Evolutionary conservation across 2,113 vertebrate genomes (phyloP).

Genomic region (Passer domesticus): DNA sequence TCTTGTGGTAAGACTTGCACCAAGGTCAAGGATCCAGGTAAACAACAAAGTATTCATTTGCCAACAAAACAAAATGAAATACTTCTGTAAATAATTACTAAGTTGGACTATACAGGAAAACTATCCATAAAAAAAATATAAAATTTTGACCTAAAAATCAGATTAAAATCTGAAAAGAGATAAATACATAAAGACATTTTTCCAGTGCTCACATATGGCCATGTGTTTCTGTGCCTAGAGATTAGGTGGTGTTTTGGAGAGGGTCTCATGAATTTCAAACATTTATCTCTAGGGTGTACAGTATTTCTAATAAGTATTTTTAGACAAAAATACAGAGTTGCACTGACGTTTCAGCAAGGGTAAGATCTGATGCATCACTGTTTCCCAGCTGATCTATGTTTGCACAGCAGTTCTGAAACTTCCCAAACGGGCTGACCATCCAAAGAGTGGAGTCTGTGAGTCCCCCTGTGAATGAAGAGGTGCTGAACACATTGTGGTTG

Average conservation of each 20-base stretch:
- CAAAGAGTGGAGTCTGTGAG: not conserved
- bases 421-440: not conserved
- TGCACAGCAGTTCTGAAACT: not conserved
- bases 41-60: not conserved
- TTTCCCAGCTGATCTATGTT: not conserved
- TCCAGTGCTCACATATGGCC: not conserved
- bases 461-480: not conserved
- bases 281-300: not conserved
- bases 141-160: not conserved
- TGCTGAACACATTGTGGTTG: not conserved
- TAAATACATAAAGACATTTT: not conserved
- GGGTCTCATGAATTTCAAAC: rapidly evolving
- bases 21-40: not conserved
- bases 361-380: not conserved
- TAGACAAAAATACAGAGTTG: not conserved
- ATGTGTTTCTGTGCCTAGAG: not conserved
- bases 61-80: not conserved
- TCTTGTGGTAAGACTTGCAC: not conserved
- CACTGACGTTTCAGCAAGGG: not conserved
- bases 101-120: not conserved
- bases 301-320: not conserved
- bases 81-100: not conserved
- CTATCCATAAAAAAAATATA: not conserved
- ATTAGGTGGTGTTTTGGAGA: not conserved
- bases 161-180: not conserved